These are phyloP conservation scores for Choristoneura rosaceana DNA, from an alignment of 2,888 invertebrate species.

Conservation along the genomic window DNA sequence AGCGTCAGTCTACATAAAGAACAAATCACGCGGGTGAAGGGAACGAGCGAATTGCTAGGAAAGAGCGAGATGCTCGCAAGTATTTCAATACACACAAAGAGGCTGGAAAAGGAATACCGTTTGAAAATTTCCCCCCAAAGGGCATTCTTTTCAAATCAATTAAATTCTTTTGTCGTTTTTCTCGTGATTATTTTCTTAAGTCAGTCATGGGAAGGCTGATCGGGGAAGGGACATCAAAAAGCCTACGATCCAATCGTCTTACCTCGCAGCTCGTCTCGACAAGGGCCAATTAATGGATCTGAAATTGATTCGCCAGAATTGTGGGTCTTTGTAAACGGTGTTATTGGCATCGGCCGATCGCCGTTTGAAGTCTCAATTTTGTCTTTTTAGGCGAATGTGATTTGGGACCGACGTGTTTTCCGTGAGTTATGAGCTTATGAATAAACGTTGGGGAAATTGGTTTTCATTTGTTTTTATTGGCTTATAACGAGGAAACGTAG, in stretches of 20 bases:
- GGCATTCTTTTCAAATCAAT: slow-evolving; percentile 74
- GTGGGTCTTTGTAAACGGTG: slow-evolving; percentile 68
- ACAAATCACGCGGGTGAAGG: slow-evolving; percentile 41
- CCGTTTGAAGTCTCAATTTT: slow-evolving; percentile 63
- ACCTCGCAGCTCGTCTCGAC: slow-evolving; percentile 57
- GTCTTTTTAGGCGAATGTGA: slow-evolving; percentile 27
- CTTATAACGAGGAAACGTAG: too few species aligned
- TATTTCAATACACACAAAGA: slow-evolving; percentile 41
- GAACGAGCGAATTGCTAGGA: slow-evolving; percentile 25
- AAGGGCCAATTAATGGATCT: slow-evolving; percentile 80
- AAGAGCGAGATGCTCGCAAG: slow-evolving; percentile 12
- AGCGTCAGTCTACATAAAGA: slow-evolving; percentile 20
- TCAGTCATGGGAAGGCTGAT: slow-evolving; percentile 44
- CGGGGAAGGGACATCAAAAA: slow-evolving; percentile 65
- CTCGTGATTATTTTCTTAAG: slow-evolving; percentile 71
- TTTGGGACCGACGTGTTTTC: slow-evolving; percentile 17
- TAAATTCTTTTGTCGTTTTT: slow-evolving; percentile 75
- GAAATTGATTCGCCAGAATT: slow-evolving; percentile 75
- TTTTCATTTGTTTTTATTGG: too few species aligned
- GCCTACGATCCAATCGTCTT: slow-evolving; percentile 61
- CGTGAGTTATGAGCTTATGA: not conserved
- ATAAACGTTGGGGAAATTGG: not conserved
- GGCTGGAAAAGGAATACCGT: slow-evolving; percentile 45
- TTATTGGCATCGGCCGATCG: slow-evolving; percentile 71
- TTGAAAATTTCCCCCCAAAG: slow-evolving; percentile 48